These are phyloP conservation scores for Dendrolimus pini DNA, from an alignment of 2,888 invertebrate species.

Conservation along the genomic window DNA sequence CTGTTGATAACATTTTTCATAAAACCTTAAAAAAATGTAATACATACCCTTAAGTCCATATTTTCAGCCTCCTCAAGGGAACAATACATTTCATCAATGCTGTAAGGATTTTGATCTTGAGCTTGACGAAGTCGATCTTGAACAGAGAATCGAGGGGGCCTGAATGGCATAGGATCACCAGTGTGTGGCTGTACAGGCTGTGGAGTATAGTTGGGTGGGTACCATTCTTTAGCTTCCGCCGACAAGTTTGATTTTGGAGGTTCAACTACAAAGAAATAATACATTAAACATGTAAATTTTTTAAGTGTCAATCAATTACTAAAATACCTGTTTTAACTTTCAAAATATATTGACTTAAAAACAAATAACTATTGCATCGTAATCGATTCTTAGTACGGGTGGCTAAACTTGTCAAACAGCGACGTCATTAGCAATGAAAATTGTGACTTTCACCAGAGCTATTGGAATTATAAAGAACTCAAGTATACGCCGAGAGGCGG, in stretches of 20 bases:
- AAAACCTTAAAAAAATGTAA: slow-evolving; percentile 1
- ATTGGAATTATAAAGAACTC: slow-evolving; percentile 47
- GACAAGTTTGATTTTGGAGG: slow-evolving; percentile 66
- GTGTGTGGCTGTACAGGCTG: slow-evolving; percentile 42
- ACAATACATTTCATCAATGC: slow-evolving; percentile 59
- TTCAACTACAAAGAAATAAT: slow-evolving; percentile 35
- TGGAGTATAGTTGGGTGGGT: slow-evolving; percentile 69
- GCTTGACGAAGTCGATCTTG: slow-evolving; percentile 67
- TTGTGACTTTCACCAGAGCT: slow-evolving; percentile 68
- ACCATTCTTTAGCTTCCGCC: slow-evolving; percentile 79
- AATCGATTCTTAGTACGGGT: slow-evolving; percentile 27
- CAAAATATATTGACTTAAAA: slow-evolving; percentile 25
- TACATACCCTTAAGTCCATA: slow-evolving; percentile 50
- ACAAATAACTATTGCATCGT: slow-evolving; percentile 16
- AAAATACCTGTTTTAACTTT: slow-evolving; percentile 2
- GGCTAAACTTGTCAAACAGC: slow-evolving; percentile 46
- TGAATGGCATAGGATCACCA: slow-evolving; percentile 45
- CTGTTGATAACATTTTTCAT: not conserved
- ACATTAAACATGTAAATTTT: not conserved
- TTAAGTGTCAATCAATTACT: not conserved
- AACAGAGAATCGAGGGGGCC: slow-evolving; percentile 57
- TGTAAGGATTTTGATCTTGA: slow-evolving; percentile 60
- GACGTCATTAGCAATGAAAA: slow-evolving; percentile 69
- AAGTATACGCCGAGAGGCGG: slow-evolving; percentile 29
- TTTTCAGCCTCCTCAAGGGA: slow-evolving; percentile 62